phyloP scores from a whole-genome alignment of 2,888 invertebrate genomes.

The Linnaemya tessellans region DNA sequence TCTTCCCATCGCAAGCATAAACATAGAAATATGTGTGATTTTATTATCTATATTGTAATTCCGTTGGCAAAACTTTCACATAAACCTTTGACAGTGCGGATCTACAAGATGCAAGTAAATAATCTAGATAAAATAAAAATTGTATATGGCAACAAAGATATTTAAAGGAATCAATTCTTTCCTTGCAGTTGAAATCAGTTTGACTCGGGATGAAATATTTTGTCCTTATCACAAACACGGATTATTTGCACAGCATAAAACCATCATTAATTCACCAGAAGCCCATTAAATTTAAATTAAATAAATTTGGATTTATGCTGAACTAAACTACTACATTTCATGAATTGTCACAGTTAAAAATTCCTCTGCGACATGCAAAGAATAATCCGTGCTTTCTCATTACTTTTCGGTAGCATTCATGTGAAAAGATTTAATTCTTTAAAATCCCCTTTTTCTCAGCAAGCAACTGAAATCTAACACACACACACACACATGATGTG shows the following conservation, averaged over 20 bases:
- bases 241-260: no score
- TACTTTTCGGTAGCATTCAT: neutral
- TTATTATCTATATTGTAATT: constrained; percentile 33
- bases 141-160: constrained; percentile 1
- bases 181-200: neutral
- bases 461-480: constrained; percentile 8
- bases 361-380: no score
- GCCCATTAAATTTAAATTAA: no score
- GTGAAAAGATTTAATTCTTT: constrained; percentile 35
- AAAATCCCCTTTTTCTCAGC: neutral
- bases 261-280: no score
- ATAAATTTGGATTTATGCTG: no score
- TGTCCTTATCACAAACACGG: no score
- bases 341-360: no score
- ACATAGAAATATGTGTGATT: neutral
- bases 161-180: constrained; percentile 30
- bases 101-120: constrained; percentile 50
- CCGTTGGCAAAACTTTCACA: constrained; percentile 43
- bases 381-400: no score
- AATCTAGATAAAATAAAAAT: constrained; percentile 40
- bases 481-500: constrained; percentile 44
- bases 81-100: constrained; percentile 52
- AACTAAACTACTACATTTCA: no score
- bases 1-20: neutral
- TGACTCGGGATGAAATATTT: neutral